A percentile compares a stretch with the other conserved stretches of the same genome.
These are phyloP conservation scores for Galerucella pusilla DNA, from an alignment of 2,888 invertebrate species.

Conservation along the genomic window DNA sequence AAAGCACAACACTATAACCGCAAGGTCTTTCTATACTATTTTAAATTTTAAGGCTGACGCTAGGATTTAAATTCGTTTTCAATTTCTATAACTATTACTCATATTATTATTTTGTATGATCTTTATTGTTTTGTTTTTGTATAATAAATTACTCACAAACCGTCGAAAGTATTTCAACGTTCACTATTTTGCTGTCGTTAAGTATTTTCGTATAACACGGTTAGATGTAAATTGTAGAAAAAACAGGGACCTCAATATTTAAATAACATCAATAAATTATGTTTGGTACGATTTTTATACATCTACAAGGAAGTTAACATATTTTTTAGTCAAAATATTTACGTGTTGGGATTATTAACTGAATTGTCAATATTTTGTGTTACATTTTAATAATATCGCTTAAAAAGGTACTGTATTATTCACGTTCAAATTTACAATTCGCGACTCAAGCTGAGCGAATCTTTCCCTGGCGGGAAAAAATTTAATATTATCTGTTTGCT, in stretches of 20 bases:
- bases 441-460: no score
- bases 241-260: conserved; percentile 9
- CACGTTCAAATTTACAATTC: no score
- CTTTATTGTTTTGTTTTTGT: conserved; percentile 36
- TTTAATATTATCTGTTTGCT: no score
- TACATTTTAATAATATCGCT: no score
- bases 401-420: no score
- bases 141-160: conserved; percentile 18
- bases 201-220: conserved; percentile 11
- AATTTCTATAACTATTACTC: conserved; percentile 32
- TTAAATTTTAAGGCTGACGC: conserved; percentile 38
- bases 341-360: neutral
- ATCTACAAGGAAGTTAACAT: neutral
- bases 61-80: conserved; percentile 32
- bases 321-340: neutral
- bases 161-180: conserved; percentile 9
- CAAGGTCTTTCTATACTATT: conserved; percentile 39
- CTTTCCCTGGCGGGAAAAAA: no score
- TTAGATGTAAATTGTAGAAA: neutral
- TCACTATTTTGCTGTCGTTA: conserved; percentile 4
- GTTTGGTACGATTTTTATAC: neutral
- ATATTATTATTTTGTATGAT: conserved; percentile 23
- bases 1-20: conserved; percentile 11
- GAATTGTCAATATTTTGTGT: neutral
- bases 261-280: conserved; percentile 5